Evolutionary conservation across 2,113 vertebrate species (phyloP).

Genomic region (Amphiprion ocellaris): DNA sequence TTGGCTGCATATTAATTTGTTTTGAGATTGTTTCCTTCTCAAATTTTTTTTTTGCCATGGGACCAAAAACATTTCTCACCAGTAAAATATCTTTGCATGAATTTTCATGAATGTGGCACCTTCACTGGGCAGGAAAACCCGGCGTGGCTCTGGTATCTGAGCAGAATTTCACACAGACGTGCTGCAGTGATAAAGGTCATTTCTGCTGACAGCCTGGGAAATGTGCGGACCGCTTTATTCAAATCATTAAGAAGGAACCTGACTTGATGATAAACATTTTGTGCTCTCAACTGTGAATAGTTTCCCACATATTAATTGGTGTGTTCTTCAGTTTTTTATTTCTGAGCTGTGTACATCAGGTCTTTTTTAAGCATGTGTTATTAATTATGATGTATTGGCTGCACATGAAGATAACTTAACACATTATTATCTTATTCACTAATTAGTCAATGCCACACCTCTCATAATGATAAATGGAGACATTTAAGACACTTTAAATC

Average conservation of each 20-base stretch:
- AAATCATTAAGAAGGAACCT: neutral
- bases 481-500: neutral
- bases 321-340: neutral
- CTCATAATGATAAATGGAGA: constrained; percentile 22
- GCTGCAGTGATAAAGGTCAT: constrained; percentile 18
- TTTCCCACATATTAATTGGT: neutral
- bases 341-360: neutral
- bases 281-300: neutral
- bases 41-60: neutral
- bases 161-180: constrained; percentile 48
- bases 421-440: neutral
- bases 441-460: constrained; percentile 2
- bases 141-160: constrained; percentile 23
- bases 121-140: constrained; percentile 21
- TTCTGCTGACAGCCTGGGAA: constrained; percentile 25
- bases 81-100: neutral
- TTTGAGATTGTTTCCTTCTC: neutral
- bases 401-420: neutral
- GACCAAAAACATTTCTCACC: constrained; percentile 4
- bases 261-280: neutral
- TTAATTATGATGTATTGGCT: constrained; percentile 16
- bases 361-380: neutral
- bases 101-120: constrained; percentile 47
- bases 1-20: neutral
- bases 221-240: constrained; percentile 3